Evolutionary conservation across 2,888 invertebrate species (phyloP).

Genomic region (Heliconius cydno): DNA sequence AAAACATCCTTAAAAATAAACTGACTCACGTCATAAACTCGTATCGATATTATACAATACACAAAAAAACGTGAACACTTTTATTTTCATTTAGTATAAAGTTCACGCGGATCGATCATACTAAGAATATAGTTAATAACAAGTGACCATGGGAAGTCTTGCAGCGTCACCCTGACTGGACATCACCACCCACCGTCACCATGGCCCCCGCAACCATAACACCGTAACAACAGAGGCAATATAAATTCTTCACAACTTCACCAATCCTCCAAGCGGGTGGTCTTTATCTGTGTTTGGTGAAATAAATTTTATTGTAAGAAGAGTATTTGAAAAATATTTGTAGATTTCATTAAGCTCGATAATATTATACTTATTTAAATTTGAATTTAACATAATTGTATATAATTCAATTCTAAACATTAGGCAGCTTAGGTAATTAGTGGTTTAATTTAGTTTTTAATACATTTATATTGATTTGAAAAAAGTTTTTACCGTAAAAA

Average conservation of each 20-base stretch:
- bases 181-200: conserved; percentile 59
- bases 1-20: neutral
- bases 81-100: neutral
- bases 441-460: neutral
- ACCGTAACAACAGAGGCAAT: conserved; percentile 52
- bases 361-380: neutral
- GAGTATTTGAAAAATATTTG: neutral
- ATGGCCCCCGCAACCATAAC: conserved; percentile 70
- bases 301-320: conserved; percentile 22
- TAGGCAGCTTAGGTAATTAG: neutral
- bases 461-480: neutral
- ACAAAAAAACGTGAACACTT: neutral
- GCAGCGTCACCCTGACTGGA: conserved; percentile 42
- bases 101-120: neutral
- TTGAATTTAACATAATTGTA: neutral
- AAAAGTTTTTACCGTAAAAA: neutral
- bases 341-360: neutral
- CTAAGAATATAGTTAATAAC: neutral
- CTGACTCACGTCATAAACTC: neutral
- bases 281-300: conserved; percentile 8
- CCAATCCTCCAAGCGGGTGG: conserved; percentile 45
- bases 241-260: conserved; percentile 54
- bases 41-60: neutral
- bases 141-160: conserved; percentile 38
- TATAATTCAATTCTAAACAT: neutral